phyloP scores from a whole-genome alignment of 2,797 vertebrate genomes.

The Apodemus agrarius region DNA sequence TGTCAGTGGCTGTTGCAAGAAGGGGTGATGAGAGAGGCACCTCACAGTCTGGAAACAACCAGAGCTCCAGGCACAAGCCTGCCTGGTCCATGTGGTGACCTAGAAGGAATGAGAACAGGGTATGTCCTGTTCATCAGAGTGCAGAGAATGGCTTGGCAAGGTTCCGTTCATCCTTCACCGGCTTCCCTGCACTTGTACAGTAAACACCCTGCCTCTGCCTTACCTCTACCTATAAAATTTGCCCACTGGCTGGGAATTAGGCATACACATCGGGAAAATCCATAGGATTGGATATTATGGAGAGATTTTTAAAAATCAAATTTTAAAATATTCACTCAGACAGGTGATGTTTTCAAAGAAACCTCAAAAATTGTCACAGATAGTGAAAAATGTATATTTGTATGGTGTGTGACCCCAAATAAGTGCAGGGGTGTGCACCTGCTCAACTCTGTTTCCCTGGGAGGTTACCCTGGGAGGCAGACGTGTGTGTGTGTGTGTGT shows the following conservation, averaged over 20 bases:
- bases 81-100: not conserved
- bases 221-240: accelerated
- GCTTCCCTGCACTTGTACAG: not conserved
- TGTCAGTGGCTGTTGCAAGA: not conserved
- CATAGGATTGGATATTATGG: accelerated
- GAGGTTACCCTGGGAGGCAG: not conserved
- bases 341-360: not conserved
- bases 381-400: accelerated
- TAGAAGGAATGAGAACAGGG: not conserved
- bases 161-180: not conserved
- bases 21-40: accelerated
- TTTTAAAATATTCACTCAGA: not conserved
- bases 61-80: not conserved
- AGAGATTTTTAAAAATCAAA: not conserved
- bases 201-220: not conserved
- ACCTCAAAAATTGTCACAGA: not conserved
- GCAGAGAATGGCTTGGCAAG: not conserved
- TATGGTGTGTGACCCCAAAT: accelerated
- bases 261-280: not conserved
- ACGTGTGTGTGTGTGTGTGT: no score
- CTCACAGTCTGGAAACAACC: not conserved
- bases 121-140: accelerated
- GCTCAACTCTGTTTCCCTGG: no score
- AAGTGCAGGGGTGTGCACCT: not conserved
- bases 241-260: accelerated